A percentile compares a stretch with the other conserved stretches of the same genome.
phyloP scores from a whole-genome alignment of 2,888 invertebrate genomes.

The Corbicula japonica region DNA sequence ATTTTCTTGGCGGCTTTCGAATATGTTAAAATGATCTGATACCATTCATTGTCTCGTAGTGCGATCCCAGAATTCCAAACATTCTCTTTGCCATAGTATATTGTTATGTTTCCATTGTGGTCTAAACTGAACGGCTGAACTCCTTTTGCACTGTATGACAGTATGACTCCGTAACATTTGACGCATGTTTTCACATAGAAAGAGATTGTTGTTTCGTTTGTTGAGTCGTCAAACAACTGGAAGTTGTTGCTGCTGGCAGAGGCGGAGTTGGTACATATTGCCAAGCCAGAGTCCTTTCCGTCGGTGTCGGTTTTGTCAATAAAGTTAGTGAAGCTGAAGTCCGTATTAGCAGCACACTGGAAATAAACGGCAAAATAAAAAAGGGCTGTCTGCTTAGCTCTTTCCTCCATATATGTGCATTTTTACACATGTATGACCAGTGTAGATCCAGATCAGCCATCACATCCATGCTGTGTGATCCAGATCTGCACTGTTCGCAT shows the following conservation, averaged over 20 bases:
- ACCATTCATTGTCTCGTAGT: conserved; percentile 48
- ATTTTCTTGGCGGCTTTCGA: conserved; percentile 3
- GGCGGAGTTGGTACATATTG: conserved; percentile 47
- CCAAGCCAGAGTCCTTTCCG: conserved; percentile 33
- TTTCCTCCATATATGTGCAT: too few species aligned
- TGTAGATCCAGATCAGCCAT: too few species aligned
- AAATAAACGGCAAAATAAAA: too few species aligned
- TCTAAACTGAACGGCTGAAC: conserved; percentile 46
- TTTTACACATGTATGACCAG: too few species aligned
- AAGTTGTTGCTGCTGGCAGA: conserved; percentile 29
- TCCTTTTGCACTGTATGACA: conserved; percentile 40
- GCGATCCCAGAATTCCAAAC: conserved; percentile 30
- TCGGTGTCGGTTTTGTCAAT: conserved; percentile 33
- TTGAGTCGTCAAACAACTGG: conserved; percentile 29
- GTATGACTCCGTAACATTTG: conserved; percentile 49
- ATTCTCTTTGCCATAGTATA: conserved; percentile 38
- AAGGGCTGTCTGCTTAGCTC: too few species aligned
- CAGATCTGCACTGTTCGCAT: too few species aligned
- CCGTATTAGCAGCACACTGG: conserved; percentile 25
- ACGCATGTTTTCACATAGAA: conserved; percentile 58
- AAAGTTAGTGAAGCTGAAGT: conserved; percentile 29
- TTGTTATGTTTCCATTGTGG: conserved; percentile 34
- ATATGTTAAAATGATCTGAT: conserved; percentile 43
- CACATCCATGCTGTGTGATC: too few species aligned
- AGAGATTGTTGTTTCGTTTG: conserved; percentile 35